Conservation (phyloP, 2,888 invertebrate genomes). For the Axea sp. region DNA sequence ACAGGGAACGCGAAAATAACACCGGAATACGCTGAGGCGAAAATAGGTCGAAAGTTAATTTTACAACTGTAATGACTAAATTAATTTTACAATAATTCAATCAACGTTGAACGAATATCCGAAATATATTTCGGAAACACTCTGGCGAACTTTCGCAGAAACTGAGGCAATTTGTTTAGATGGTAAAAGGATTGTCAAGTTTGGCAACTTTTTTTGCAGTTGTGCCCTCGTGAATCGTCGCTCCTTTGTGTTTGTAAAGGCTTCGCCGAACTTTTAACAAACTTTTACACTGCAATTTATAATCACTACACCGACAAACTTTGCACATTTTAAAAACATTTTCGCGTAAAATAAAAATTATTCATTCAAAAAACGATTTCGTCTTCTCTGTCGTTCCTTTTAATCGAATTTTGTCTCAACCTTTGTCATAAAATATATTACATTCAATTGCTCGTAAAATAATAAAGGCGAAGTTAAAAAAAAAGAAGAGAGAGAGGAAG, state of each 20-base stretch:
- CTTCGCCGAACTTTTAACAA: conserved; percentile 18
- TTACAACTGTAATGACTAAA: too few species aligned
- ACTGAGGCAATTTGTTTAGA: conserved; percentile 33
- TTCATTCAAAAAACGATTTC: conserved; percentile 17
- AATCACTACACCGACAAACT: conserved; percentile 35
- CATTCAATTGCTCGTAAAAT: conserved; percentile 45
- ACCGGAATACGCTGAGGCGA: too few species aligned
- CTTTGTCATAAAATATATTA: conserved; percentile 11
- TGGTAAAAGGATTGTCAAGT: conserved; percentile 39
- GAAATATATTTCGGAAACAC: too few species aligned
- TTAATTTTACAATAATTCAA: too few species aligned
- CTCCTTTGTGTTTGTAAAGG: conserved; percentile 7
- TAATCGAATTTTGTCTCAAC: conserved; percentile 17
- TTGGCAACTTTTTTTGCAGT: conserved; percentile 10
- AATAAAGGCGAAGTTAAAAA: conserved; percentile 19
- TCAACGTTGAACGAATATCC: too few species aligned
- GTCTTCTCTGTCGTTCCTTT: conserved; percentile 4
- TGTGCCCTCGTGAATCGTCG: neutral
- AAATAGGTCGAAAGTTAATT: too few species aligned
- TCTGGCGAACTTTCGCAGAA: conserved; percentile 8
- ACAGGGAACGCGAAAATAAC: too few species aligned
- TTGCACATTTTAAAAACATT: conserved; percentile 39
- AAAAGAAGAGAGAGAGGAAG: conserved; percentile 19
- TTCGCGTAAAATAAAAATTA: conserved; percentile 31
- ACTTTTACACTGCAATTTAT: conserved; percentile 32